Percentiles rank a stretch among this genome's conserved stretches.
Conservation (phyloP, 2,113 vertebrate species). For the Syrmaticus mikado region DNA sequence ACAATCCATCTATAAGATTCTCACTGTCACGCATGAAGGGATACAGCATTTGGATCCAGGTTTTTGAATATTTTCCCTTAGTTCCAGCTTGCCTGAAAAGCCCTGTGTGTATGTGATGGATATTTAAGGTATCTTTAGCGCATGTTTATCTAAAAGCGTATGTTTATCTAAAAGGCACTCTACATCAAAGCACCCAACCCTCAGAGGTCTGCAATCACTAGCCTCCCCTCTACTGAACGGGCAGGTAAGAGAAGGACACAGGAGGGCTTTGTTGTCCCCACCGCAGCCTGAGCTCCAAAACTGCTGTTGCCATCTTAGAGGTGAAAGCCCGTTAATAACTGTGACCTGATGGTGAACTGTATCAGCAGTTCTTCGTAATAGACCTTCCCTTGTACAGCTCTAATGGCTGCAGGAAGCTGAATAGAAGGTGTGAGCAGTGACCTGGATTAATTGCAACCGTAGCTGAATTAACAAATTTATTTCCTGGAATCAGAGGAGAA, state of each 20-base stretch:
- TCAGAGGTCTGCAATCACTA: not conserved
- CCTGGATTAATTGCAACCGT: constrained; percentile 60
- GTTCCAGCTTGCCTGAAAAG: not conserved
- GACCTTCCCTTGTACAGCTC: constrained; percentile 35
- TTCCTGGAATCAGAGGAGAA: constrained; percentile 15
- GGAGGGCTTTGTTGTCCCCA: not conserved
- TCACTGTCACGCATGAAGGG: not conserved
- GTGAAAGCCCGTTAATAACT: constrained; percentile 63
- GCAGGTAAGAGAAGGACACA: not conserved
- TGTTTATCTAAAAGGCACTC: not conserved
- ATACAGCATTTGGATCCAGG: not conserved
- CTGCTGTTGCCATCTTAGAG: constrained; percentile 42
- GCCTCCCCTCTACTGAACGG: not conserved
- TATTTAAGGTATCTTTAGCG: not conserved
- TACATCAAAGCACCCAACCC: not conserved
- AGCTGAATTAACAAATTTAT: constrained; percentile 52
- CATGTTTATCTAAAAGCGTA: not conserved
- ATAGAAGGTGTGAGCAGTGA: constrained; percentile 56
- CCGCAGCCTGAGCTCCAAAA: not conserved
- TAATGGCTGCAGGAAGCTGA: constrained; percentile 42
- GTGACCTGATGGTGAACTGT: constrained; percentile 65
- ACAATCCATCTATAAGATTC: not conserved
- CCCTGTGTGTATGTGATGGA: rapidly evolving
- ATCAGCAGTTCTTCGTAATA: not conserved
- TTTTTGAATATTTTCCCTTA: not conserved